Evolutionary conservation across 2,113 vertebrate genomes (phyloP).

Genomic region (Pao palembangensis): DNA sequence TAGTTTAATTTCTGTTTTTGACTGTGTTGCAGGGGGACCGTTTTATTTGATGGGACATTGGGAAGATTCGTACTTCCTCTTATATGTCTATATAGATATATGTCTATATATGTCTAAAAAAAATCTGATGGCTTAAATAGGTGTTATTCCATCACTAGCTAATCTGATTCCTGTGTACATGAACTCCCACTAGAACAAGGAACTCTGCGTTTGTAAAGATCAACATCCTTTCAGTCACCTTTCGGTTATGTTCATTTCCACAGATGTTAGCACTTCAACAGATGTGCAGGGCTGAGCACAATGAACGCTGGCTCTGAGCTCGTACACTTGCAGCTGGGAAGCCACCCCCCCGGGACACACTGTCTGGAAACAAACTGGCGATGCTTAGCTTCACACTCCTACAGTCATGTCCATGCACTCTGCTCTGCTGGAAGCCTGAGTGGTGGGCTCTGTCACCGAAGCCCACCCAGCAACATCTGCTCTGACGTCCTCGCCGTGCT

Average conservation of each 20-base stretch:
- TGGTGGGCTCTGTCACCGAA: conserved; percentile 47
- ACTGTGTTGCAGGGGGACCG: too few species aligned
- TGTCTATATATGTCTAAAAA: too few species aligned
- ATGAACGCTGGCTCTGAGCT: neutral
- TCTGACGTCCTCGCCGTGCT: conserved; percentile 23
- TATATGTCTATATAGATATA: too few species aligned
- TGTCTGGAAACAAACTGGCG: conserved; percentile 59
- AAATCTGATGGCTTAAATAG: conserved; percentile 1
- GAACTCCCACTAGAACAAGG: too few species aligned
- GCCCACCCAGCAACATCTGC: conserved; percentile 46
- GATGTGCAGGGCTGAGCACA: conserved; percentile 12
- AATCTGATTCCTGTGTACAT: neutral
- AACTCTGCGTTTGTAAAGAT: neutral
- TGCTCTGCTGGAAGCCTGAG: conserved; percentile 50
- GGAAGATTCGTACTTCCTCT: too few species aligned
- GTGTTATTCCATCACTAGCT: neutral
- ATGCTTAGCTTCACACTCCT: conserved; percentile 57
- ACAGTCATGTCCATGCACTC: conserved; percentile 45
- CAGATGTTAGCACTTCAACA: conserved; percentile 27
- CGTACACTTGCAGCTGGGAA: conserved; percentile 28
- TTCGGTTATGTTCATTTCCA: conserved; percentile 23
- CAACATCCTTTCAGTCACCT: neutral
- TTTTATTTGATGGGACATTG: too few species aligned
- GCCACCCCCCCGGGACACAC: conserved; percentile 32
- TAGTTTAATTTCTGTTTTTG: too few species aligned